phyloP scores from a whole-genome alignment of 2,797 vertebrate species.

The Acipenser ruthenus region DNA sequence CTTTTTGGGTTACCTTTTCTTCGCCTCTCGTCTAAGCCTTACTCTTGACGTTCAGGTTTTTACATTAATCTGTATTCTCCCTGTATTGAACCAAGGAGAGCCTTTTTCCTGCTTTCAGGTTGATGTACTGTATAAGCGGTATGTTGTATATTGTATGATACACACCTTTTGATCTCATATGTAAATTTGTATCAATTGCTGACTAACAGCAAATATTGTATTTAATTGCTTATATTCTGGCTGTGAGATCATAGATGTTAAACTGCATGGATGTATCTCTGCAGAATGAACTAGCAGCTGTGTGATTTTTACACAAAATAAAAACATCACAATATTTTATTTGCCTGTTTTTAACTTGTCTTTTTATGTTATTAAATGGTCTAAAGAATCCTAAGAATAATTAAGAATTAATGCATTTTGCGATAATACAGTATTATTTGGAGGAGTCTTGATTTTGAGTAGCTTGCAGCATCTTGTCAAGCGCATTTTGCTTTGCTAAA shows the following conservation, averaged over 20 bases:
- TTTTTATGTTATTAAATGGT: conserved; percentile 34
- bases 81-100: conserved; percentile 45
- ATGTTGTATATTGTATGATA: conserved; percentile 87
- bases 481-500: no score
- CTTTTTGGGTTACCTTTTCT: conserved; percentile 32
- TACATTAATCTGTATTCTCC: conserved; percentile 56
- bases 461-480: no score
- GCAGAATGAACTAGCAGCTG: conserved; percentile 89
- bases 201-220: conserved; percentile 87
- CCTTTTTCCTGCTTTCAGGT: conserved; percentile 68
- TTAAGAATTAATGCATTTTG: conserved; percentile 7
- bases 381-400: conserved; percentile 11
- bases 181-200: conserved; percentile 95
- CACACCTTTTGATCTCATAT: conserved; percentile 84
- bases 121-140: conserved; percentile 64
- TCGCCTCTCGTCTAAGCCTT: conserved; percentile 60
- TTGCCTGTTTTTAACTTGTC: conserved; percentile 11
- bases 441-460: no score
- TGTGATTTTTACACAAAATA: conserved; percentile 97
- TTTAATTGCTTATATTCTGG: conserved; percentile 91
- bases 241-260: conserved; percentile 89
- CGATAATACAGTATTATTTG: neutral
- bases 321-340: conserved; percentile 93
- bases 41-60: conserved; percentile 61
- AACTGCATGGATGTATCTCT: conserved; percentile 90